Conservation (phyloP, 2,797 vertebrate genomes). For the Falco peregrinus region DNA sequence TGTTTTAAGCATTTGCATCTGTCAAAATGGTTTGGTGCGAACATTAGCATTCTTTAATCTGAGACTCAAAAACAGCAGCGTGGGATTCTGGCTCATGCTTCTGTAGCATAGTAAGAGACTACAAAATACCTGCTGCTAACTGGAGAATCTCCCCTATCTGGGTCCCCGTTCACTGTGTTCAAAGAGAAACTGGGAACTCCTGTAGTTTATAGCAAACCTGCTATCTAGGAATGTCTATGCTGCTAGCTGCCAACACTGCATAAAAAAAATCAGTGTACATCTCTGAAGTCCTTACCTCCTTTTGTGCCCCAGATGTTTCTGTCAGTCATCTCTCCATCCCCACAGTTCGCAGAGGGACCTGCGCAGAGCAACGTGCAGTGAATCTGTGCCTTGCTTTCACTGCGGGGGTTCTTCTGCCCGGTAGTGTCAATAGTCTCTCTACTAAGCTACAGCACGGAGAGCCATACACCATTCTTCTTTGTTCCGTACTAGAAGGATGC, state of each 20-base stretch:
- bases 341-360: neutral
- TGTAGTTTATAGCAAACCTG: neutral
- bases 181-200: neutral
- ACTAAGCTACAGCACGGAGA: neutral
- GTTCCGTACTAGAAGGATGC: neutral
- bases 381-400: neutral
- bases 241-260: neutral
- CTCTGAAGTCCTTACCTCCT: neutral
- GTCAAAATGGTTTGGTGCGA: slow-evolving; percentile 69
- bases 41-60: slow-evolving; percentile 34
- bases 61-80: neutral
- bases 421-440: neutral
- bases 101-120: neutral
- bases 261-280: neutral
- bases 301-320: neutral
- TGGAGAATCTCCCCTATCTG: neutral
- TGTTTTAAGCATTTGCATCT: slow-evolving; percentile 72
- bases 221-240: neutral
- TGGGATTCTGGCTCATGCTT: slow-evolving; percentile 17
- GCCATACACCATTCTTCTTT: neutral
- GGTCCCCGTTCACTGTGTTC: neutral
- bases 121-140: neutral
- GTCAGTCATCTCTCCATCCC: neutral
- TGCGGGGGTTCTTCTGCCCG: neutral
- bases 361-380: neutral